These are phyloP conservation scores for Neelides folsomi DNA, from an alignment of 2,888 invertebrate genomes.

Conservation along the genomic window DNA sequence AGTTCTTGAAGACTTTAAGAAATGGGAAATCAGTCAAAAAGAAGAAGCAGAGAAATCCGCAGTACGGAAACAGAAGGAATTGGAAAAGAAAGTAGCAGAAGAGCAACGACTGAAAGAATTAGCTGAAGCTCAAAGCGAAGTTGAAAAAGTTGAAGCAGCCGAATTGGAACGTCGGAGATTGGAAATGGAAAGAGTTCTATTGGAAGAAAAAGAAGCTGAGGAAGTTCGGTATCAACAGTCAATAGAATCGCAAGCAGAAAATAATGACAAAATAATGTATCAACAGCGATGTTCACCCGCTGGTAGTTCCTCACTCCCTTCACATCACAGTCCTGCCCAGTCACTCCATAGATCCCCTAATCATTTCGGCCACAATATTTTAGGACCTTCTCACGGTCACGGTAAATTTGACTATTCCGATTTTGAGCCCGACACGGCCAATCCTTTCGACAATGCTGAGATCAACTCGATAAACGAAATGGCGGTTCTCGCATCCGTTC, in stretches of 20 bases:
- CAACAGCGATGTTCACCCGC: not conserved
- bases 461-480: constrained; percentile 83
- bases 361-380: not conserved
- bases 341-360: constrained; percentile 3
- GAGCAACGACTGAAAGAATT: constrained; percentile 38
- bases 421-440: constrained; percentile 81
- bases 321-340: not conserved
- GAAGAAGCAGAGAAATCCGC: constrained; percentile 12
- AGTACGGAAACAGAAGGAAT: not conserved
- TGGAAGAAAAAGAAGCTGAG: not conserved
- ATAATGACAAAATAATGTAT: no score
- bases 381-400: not conserved
- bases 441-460: constrained; percentile 86
- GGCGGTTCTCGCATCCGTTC: constrained; percentile 75
- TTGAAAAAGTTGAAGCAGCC: constrained; percentile 14
- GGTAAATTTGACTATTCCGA: constrained; percentile 48
- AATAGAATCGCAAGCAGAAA: no score
- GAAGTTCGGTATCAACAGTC: no score
- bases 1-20: constrained; percentile 55
- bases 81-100: not conserved
- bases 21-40: constrained; percentile 50
- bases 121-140: constrained; percentile 48
- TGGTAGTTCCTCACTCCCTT: not conserved
- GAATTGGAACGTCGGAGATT: constrained; percentile 5
- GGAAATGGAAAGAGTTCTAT: no score